These are phyloP conservation scores for Sapayoa aenigma DNA, from an alignment of 2,113 vertebrate species.

Conservation along the genomic window DNA sequence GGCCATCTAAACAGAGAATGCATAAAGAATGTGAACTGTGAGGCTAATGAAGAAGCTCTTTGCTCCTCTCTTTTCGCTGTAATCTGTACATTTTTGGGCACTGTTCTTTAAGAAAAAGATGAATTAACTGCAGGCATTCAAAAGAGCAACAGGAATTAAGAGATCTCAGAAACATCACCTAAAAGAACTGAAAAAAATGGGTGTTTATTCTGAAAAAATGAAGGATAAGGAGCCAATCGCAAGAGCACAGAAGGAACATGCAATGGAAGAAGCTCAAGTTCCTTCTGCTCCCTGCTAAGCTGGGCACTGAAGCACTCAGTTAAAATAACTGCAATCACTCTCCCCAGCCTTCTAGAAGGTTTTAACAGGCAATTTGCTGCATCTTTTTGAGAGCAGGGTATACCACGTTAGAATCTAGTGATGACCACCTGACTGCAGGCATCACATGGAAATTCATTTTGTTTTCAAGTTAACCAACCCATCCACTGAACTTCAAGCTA, in stretches of 20 bases:
- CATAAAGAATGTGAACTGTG: background rate
- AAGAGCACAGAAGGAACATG: background rate
- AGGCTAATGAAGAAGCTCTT: background rate
- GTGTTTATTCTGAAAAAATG: background rate
- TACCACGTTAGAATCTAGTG: background rate
- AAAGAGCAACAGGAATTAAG: background rate
- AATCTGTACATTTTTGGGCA: background rate
- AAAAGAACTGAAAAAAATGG: background rate
- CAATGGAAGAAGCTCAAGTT: background rate
- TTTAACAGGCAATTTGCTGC: background rate
- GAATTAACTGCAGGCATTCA: background rate
- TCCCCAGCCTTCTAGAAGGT: background rate
- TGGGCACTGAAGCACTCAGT: background rate
- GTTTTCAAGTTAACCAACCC: background rate
- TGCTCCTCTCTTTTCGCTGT: background rate
- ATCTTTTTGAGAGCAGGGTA: background rate
- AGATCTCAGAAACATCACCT: slow-evolving; percentile 19
- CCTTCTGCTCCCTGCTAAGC: background rate
- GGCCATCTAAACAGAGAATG: background rate
- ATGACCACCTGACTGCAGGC: background rate
- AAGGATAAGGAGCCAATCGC: background rate
- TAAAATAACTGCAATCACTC: background rate
- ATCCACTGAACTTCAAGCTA: background rate
- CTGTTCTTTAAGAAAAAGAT: background rate
- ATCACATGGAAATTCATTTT: background rate